Evolutionary conservation across 2,888 invertebrate genomes (phyloP).

Genomic region (Amiota communis): DNA sequence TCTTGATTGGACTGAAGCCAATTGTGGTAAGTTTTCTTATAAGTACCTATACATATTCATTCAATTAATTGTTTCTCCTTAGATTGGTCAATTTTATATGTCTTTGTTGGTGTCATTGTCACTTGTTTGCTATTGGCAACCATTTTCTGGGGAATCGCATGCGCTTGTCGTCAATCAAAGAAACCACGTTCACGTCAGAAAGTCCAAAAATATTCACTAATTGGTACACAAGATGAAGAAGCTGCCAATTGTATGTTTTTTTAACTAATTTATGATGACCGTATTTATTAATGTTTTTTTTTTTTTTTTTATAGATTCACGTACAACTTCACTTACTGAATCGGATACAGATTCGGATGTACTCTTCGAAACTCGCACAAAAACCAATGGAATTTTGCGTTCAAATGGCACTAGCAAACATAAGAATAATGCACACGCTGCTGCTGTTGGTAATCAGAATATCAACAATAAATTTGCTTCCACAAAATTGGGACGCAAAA

Average conservation of each 20-base stretch:
- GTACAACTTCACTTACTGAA: constrained; percentile 79
- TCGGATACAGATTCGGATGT: constrained; percentile 90
- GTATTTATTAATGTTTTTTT: background rate
- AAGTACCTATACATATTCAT: constrained; percentile 35
- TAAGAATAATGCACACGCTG: constrained; percentile 45
- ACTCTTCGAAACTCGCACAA: constrained; percentile 81
- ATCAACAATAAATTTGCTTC: constrained; percentile 60
- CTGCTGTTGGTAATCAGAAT: constrained; percentile 44
- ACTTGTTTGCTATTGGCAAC: constrained; percentile 78
- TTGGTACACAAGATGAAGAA: constrained; percentile 82
- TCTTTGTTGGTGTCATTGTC: constrained; percentile 82
- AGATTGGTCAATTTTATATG: constrained; percentile 97
- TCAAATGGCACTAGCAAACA: constrained; percentile 60
- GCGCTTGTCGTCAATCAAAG: constrained; percentile 76
- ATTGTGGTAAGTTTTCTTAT: constrained; percentile 79
- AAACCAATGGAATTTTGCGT: constrained; percentile 66
- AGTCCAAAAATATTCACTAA: constrained; percentile 81
- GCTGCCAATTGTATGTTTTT: constrained; percentile 66
- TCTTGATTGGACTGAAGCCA: constrained; percentile 80
- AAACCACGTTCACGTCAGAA: constrained; percentile 75
- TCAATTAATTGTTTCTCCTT: constrained; percentile 27
- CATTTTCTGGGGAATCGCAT: constrained; percentile 78
- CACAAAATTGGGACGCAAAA: constrained; percentile 71
- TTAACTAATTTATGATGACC: background rate
- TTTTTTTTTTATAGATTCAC: constrained; percentile 61